A percentile compares a stretch with the other conserved stretches of the same genome.
phyloP scores from a whole-genome alignment of 1,140 invertebrate species.

The Reticulitermes speratus region DNA sequence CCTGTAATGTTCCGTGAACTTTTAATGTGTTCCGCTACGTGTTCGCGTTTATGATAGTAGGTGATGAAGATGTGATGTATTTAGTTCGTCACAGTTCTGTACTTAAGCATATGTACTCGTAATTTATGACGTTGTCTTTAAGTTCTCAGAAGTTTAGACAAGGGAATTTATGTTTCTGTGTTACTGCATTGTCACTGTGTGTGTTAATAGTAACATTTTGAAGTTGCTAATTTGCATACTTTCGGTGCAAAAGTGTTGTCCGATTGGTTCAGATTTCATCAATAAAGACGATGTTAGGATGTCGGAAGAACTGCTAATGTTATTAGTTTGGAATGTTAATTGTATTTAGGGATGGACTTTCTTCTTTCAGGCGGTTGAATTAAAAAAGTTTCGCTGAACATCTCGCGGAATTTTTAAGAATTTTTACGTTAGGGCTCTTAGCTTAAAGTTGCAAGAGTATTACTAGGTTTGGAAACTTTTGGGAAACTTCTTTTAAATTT shows the following conservation, averaged over 20 bases:
- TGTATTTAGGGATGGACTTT: not conserved
- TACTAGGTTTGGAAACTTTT: not conserved
- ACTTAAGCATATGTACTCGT: too few relatives aligned
- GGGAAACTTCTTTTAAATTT: not conserved
- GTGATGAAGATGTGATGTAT: too few relatives aligned
- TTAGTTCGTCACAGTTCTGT: too few relatives aligned
- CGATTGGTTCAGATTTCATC: too few relatives aligned
- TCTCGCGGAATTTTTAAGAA: not conserved
- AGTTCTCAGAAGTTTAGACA: too few relatives aligned
- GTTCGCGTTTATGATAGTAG: too few relatives aligned
- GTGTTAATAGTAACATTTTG: not conserved
- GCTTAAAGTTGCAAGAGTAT: not conserved
- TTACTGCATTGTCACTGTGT: too few relatives aligned
- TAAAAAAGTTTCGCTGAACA: not conserved
- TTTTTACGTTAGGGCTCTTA: not conserved
- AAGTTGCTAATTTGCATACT: not conserved
- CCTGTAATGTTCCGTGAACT: too few relatives aligned
- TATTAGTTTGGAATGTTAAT: slow-evolving; percentile 1
- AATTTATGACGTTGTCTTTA: too few relatives aligned
- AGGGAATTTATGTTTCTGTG: too few relatives aligned
- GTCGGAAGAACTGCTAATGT: not conserved
- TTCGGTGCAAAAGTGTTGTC: not conserved
- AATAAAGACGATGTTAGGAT: not conserved
- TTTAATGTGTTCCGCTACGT: too few relatives aligned
- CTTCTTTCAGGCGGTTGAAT: not conserved